A percentile compares a stretch with the other conserved stretches of the same genome.
Evolutionary conservation across 1,140 invertebrate species (phyloP).

Genomic region (Pseudomyrmex gracilis): DNA sequence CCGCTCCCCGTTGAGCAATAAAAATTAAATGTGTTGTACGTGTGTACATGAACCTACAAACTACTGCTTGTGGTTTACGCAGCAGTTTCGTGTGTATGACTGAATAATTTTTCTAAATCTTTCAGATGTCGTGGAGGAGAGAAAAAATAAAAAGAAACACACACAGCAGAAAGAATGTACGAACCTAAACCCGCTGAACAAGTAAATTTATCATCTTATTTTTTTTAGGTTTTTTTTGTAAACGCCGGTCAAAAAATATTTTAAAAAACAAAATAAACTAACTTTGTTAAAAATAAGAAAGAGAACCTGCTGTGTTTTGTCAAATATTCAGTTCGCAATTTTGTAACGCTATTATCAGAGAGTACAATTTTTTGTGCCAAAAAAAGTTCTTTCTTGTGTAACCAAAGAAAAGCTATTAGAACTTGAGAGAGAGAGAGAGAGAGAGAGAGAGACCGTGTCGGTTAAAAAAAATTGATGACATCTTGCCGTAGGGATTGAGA

Average conservation of each 20-base stretch:
- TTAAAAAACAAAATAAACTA: conserved; percentile 4
- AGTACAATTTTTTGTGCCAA: conserved; percentile 22
- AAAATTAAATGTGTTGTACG: conserved; percentile 30
- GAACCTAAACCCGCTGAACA: not conserved
- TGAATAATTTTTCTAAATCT: conserved; percentile 25
- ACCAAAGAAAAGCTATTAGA: not conserved
- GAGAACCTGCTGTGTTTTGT: not conserved
- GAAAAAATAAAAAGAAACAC: no score
- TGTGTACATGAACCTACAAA: not conserved
- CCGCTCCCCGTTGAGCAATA: conserved; percentile 12
- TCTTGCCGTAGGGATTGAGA: not conserved
- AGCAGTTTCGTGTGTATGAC: not conserved
- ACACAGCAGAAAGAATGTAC: no score
- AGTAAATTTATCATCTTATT: not conserved
- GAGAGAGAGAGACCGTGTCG: not conserved
- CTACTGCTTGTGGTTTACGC: not conserved
- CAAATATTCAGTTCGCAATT: not conserved
- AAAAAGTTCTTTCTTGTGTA: not conserved
- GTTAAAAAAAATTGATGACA: conserved; percentile 34
- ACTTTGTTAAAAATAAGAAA: not conserved
- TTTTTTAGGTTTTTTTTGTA: not conserved
- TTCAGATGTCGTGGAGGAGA: not conserved
- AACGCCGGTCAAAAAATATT: not conserved
- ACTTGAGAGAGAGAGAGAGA: not conserved
- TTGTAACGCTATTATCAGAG: not conserved